Conservation (phyloP, 2,888 invertebrate genomes). For the Cephus nigrinus region DNA sequence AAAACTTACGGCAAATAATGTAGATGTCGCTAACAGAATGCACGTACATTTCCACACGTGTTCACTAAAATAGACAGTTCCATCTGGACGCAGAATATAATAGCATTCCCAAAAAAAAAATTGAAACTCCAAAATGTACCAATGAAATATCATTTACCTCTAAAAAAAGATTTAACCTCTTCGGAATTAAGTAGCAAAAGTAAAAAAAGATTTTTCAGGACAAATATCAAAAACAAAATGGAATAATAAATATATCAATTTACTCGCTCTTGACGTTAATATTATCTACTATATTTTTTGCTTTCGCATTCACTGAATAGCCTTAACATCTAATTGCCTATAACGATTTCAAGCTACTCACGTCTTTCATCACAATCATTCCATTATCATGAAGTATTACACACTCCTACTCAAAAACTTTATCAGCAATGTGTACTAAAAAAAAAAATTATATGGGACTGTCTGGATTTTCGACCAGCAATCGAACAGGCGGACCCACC, state of each 20-base stretch:
- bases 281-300: neutral
- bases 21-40: neutral
- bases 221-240: neutral
- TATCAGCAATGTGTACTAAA: neutral
- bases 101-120: neutral
- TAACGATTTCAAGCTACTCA: neutral
- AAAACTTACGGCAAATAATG: neutral
- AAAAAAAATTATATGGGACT: neutral
- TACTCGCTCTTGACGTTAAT: neutral
- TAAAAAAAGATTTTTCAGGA: neutral
- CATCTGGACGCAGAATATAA: neutral
- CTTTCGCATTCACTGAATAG: neutral
- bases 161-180: neutral
- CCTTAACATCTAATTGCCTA: neutral
- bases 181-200: too few relatives aligned
- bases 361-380: neutral
- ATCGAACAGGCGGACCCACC: neutral
- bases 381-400: neutral
- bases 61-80: neutral
- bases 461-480: neutral
- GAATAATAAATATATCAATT: neutral
- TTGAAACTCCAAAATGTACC: neutral
- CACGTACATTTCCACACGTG: neutral
- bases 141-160: neutral
- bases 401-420: neutral